A percentile compares a stretch with the other conserved stretches of the same genome.
Conservation (phyloP, 2,113 vertebrate genomes). For the Clinocottus analis region DNA sequence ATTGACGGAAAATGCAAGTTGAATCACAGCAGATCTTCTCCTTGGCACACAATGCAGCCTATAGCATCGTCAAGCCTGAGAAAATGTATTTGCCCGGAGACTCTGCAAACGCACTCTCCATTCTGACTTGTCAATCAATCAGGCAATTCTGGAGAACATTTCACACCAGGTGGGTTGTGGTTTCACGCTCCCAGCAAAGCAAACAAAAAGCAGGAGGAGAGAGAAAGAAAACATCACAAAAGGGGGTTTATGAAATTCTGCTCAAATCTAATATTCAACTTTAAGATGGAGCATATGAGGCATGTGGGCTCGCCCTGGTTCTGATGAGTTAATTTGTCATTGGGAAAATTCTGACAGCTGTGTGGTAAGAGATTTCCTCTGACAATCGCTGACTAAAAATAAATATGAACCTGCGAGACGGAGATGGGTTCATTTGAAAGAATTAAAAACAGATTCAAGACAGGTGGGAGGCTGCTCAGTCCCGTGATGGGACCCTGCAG, state of each 20-base stretch:
- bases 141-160: conserved; percentile 3
- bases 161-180: conserved; percentile 8
- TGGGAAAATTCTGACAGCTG: conserved; percentile 33
- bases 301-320: conserved; percentile 11
- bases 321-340: conserved; percentile 45
- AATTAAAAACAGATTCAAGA: conserved; percentile 34
- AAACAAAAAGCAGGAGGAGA: conserved; percentile 29
- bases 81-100: conserved; percentile 15
- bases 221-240: conserved; percentile 17
- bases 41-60: neutral
- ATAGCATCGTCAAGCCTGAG: neutral
- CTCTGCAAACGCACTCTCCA: neutral
- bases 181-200: conserved; percentile 20
- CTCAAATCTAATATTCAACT: conserved; percentile 44
- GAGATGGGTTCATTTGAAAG: conserved; percentile 20
- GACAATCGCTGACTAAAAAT: conserved; percentile 44
- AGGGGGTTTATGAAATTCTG: conserved; percentile 30
- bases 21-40: conserved; percentile 17
- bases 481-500: conserved; percentile 21
- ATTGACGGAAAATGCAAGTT: neutral
- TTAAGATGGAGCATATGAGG: neutral
- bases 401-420: conserved; percentile 27
- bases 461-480: conserved; percentile 25
- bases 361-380: conserved; percentile 36
- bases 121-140: conserved; percentile 28